These are phyloP conservation scores for Spizaetus ornatus DNA, from an alignment of 2,113 vertebrate species.

Conservation along the genomic window DNA sequence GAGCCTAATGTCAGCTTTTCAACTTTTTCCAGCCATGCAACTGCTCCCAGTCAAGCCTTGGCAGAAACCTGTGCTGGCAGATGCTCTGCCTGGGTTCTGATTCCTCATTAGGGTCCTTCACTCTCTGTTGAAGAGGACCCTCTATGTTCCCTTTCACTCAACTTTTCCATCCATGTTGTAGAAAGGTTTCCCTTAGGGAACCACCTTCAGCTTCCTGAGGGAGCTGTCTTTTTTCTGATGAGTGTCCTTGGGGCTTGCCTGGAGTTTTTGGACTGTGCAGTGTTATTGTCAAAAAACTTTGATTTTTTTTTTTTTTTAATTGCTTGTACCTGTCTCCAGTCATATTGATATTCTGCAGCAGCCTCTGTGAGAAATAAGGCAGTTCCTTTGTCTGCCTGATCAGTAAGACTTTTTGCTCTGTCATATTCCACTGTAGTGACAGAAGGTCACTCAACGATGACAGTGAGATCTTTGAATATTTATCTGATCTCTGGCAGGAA, in stretches of 20 bases:
- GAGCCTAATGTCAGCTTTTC: not conserved
- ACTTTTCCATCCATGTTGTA: not conserved
- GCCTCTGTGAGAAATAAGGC: not conserved
- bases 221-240: not conserved
- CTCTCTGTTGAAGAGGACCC: not conserved
- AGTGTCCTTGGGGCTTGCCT: not conserved
- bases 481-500: not conserved
- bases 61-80: not conserved
- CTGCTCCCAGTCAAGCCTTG: not conserved
- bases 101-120: not conserved
- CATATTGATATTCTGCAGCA: not conserved
- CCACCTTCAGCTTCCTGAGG: not conserved
- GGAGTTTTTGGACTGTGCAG: not conserved
- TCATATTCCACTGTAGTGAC: not conserved
- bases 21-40: not conserved
- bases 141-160: not conserved
- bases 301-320: not conserved
- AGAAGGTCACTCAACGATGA: not conserved
- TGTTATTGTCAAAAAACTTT: not conserved
- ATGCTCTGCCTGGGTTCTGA: not conserved
- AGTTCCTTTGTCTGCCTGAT: not conserved
- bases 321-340: not conserved
- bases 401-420: not conserved
- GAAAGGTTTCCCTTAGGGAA: not conserved
- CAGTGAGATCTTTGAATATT: not conserved